These are phyloP conservation scores for Lytechinus variegatus DNA, from an alignment of 35 echinoderm and acorn worm species.

Conservation along the genomic window DNA sequence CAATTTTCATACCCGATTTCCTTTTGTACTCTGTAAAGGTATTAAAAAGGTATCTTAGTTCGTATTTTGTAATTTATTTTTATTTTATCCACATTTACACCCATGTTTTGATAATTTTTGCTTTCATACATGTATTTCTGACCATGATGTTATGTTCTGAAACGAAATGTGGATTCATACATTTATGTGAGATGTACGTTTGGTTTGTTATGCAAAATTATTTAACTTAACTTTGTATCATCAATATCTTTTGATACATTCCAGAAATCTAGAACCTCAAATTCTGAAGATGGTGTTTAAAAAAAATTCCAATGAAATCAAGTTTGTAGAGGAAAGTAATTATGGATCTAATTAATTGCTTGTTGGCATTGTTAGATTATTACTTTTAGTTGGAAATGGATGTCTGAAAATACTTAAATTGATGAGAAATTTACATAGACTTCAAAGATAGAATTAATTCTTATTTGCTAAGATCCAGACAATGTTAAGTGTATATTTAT, in stretches of 20 bases:
- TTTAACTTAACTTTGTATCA: neutral
- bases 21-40: neutral
- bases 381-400: neutral
- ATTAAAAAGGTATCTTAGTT: neutral
- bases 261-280: neutral
- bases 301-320: neutral
- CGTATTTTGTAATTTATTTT: neutral
- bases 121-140: neutral
- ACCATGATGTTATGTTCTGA: neutral
- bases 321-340: neutral
- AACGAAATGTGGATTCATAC: too few relatives aligned
- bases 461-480: neutral
- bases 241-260: neutral
- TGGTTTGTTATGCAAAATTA: neutral
- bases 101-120: neutral
- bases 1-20: neutral
- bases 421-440: neutral
- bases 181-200: neutral
- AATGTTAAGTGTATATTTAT: neutral
- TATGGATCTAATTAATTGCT: neutral
- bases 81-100: neutral
- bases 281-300: neutral
- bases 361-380: neutral
- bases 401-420: too few relatives aligned
- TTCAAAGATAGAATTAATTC: neutral